Evolutionary conservation across 2,113 vertebrate species (phyloP).

Genomic region (Leptosomus discolor): DNA sequence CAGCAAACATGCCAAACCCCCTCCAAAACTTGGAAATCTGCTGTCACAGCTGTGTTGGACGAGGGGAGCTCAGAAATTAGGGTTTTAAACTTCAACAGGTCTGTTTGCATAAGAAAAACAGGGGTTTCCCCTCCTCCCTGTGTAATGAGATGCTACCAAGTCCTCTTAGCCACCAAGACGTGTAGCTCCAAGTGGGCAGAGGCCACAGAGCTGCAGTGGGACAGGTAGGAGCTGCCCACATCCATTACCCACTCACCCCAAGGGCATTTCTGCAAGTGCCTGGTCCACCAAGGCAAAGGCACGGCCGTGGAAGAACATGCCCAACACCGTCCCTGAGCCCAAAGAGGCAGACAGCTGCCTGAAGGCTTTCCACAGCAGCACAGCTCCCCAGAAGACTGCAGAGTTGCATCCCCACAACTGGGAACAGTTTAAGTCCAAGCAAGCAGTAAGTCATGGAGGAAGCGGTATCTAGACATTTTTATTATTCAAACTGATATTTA

Average conservation of each 20-base stretch:
- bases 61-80: not conserved
- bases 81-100: not conserved
- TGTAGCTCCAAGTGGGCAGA: not conserved
- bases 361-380: not conserved
- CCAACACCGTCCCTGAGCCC: not conserved
- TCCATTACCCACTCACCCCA: not conserved
- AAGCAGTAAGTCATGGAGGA: not conserved
- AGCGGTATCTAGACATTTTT: not conserved
- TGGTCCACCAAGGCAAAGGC: not conserved
- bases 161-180: not conserved
- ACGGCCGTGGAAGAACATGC: rapidly evolving
- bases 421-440: not conserved
- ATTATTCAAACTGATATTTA: not conserved
- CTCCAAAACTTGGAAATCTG: not conserved
- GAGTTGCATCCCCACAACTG: not conserved
- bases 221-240: not conserved
- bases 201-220: rapidly evolving
- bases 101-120: not conserved
- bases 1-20: not conserved
- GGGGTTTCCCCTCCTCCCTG: too few relatives aligned
- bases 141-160: not conserved
- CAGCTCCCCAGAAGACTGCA: not conserved
- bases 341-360: not conserved
- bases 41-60: not conserved
- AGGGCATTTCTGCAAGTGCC: not conserved